Evolutionary conservation across 2,113 vertebrate genomes (phyloP), one percentile per base, ranked within the genome.

Genomic region (Eleginops maclovinus): DNA sequence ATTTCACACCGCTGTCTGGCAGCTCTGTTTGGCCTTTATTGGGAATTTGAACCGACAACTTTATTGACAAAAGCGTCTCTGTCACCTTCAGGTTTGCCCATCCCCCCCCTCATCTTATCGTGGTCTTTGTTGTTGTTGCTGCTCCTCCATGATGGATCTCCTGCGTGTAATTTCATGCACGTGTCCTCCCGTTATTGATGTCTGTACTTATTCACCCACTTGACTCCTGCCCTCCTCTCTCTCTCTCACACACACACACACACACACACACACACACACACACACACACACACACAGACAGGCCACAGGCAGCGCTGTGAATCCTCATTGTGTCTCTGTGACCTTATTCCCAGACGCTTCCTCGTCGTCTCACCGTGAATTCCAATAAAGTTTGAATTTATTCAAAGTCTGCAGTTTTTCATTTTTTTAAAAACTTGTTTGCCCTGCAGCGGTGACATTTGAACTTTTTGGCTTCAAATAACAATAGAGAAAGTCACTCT

Each of bases 151-250:
- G 88, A 91, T 89, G 88, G 79, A 90, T 90, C 75, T 83, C 74
- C 76, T 81, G 56, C 16, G 15, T 74, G 75, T 84, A 81, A 85
- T 85, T 89, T 87, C 82, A 90, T 83, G 75, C 86, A 83, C 56
- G 66, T 72, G 83, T 91, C 89, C 53, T 72, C 72, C 8, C n/a
- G 64, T 86, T 89, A 88, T 91, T 85, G 83, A 90, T 89, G 87
- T 80, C 70, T 77, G 72, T 75, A 83, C 90, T 90, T 83, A 90
- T 83, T 79, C 87, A 84, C 63, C 69, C 81, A 90, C 88, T 88
- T 90, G 84, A 88, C 86, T 84, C 31, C 50, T 87, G 82, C 62
- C 78, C 78, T 68, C 4, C n/a, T n/a, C n/a, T n/a, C n/a, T n/a
- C n/a, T n/a, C n/a, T n/a, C 4, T 49, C 68, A n/a, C 53, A 60